These are phyloP conservation scores for Drosophila baimaii DNA, from an alignment of 1,140 invertebrate species.

Conservation along the genomic window DNA sequence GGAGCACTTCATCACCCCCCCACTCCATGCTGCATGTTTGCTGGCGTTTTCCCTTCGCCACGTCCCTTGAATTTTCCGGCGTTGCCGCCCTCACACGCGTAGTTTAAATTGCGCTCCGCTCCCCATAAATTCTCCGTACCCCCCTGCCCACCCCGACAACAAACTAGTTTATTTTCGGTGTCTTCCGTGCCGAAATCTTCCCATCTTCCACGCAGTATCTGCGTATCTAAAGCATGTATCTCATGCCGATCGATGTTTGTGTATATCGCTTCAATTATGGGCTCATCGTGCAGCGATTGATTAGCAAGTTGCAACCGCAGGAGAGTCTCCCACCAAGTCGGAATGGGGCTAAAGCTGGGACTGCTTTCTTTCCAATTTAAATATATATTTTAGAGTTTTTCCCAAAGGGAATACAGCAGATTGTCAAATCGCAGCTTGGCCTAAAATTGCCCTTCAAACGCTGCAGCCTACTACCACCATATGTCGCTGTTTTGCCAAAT, in stretches of 20 bases:
- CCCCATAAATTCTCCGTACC: constrained; percentile 74
- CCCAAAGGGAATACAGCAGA: too few species aligned
- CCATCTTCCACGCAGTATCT: constrained; percentile 5
- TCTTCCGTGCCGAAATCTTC: constrained; percentile 27
- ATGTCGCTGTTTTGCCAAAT: constrained; percentile 26
- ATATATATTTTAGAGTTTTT: not conserved
- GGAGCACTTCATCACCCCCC: constrained; percentile 68
- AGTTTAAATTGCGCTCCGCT: constrained; percentile 77
- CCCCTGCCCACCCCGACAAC: constrained; percentile 14
- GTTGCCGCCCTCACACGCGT: constrained; percentile 67
- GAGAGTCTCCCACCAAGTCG: constrained; percentile 51
- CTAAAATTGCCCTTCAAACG: constrained; percentile 19
- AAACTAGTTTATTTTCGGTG: constrained; percentile 56
- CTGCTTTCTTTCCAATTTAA: constrained; percentile 5
- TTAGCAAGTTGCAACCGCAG: constrained; percentile 53
- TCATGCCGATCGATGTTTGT: constrained; percentile 26
- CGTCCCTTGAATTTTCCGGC: constrained; percentile 10
- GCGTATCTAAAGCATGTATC: constrained; percentile 2
- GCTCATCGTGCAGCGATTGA: constrained; percentile 69
- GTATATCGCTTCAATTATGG: constrained; percentile 74
- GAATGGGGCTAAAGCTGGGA: too few species aligned
- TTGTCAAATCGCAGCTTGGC: constrained; percentile 13
- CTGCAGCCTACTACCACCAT: too few species aligned
- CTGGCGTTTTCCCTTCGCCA: constrained; percentile 17
- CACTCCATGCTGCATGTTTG: not conserved